Base-by-base conservation (phyloP, 1,140 invertebrate genomes). In the Drosophila trapezifrons region DNA sequence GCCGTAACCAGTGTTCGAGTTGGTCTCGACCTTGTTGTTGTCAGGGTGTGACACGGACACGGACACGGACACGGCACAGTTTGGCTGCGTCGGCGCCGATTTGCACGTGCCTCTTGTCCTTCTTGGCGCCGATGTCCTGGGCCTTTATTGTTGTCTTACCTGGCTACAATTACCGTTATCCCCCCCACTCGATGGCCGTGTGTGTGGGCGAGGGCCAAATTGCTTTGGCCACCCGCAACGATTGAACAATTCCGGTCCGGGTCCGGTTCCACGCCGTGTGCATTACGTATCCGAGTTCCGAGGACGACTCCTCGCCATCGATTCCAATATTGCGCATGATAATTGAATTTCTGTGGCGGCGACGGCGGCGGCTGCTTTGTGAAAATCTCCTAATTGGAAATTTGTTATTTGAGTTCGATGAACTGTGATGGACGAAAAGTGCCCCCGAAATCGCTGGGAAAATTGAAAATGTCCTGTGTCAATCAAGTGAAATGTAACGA, bases 341-440 rank as follows among this genome's bases (percentile, higher is more conserved):
- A 86, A 86, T 82, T 82, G 83, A 86, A 86, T 49, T 66, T 80
- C 69, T 75, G 70, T 55, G 55, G 32, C 58, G 45, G 25, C 51
- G 46, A n/a, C n/a, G n/a, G 42, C 64, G 49, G 20, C 52, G 52
- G 38, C 59, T 70, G 59, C 75, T 65, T 69, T 66, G 63, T 45
- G 62, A 49, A 83, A 83, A 84, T 76, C 66, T 67, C 69, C 74
- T 86, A 81, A 87, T 82, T 76, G 83, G 63, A 87, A 87, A 87
- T 86, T 87, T 82, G 78, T 87, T 87, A 82, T 82, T 82, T 64
- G 82, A 49, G 52, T 40, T 65, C 78, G 71, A 32, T 81, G 78
- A 87, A 76, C 82, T 69, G 82, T 86, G 65, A 80, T 29, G 35
- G 47, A 35, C 29, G 25, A 49, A 37, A 55, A 59, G 38, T 35